Base-by-base conservation (phyloP, 2,888 invertebrate genomes). In the Cyrtodaria siliqua region DNA sequence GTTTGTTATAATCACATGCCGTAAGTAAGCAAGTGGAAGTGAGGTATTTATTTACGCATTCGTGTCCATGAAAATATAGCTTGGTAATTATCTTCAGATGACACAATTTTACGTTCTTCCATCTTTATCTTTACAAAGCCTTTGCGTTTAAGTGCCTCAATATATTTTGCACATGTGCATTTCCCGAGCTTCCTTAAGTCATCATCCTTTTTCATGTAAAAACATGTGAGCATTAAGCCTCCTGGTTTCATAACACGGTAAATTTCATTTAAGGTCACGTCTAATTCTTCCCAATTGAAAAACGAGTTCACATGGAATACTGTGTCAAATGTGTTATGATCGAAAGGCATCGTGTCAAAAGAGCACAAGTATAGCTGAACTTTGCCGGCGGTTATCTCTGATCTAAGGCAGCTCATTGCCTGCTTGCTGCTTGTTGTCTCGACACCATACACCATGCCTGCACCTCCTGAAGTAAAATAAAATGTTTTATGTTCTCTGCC, bases 101-200 rank as follows among this genome's bases (percentile, higher is more conserved):
- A 38, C 26, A 42, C 57, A 57, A 63, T 56, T 42, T 63, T 63
- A 24, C 63, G 70, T 29, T 70, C 63, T 24, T 57, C 53, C 12
- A 57, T 26, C 38, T 52, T 70, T 2, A 70, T 49, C 24, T 63
- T 70, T 4, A 52, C 57, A 59, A 70, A 70, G 12, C 57, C 70
- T 42, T 57, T 24, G 4, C 12, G 4, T 33, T 33, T 33, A 33
- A 33, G 33, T 33, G 33, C 33, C 12, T 33, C 33, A 33, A 33
- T 33, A 33, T 33, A 33, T 33, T 33, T 33, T 4, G 4, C 33
- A 8, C 6, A 12, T 33, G 33, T 33, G 12, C 33, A 33, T 33
- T 33, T 33, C 4, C 33, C 33, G 12, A 8, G 33, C 33, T 33
- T 33, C 6, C 12, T 4, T 8, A 33, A 33, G 12, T 33, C 6